Evolutionary conservation across 2,797 vertebrate species (phyloP).

Genomic region (Fratercula arctica): DNA sequence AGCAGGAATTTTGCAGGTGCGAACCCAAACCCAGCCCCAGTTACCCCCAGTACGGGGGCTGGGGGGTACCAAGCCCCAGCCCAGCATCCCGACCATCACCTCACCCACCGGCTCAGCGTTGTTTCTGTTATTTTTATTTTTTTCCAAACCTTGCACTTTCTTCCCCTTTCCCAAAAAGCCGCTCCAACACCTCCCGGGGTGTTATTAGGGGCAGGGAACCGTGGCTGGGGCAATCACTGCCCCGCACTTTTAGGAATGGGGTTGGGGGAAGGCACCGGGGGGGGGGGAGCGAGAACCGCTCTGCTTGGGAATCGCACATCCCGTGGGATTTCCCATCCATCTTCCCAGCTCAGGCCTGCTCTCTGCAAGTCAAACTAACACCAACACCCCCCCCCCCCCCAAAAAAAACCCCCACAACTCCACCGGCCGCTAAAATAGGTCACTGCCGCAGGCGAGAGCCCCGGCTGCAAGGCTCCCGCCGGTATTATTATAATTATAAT

Average conservation of each 20-base stretch:
- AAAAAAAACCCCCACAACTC: too few relatives aligned
- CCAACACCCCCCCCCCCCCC: too few relatives aligned
- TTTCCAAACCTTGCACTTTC: neutral
- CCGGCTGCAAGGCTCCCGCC: too few relatives aligned
- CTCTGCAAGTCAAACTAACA: neutral
- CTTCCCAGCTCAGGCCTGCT: neutral
- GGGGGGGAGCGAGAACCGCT: neutral
- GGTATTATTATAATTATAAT: too few relatives aligned
- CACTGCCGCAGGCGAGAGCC: too few relatives aligned
- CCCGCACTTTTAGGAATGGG: neutral
- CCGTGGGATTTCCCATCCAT: neutral
- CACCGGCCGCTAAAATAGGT: too few relatives aligned
- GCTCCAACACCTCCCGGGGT: neutral
- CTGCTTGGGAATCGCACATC: neutral
- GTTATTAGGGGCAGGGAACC: neutral
- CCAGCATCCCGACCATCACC: neutral
- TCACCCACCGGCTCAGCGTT: fast-evolving
- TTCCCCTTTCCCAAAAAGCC: neutral
- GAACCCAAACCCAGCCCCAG: neutral
- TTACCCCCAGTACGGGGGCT: fast-evolving
- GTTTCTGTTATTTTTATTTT: neutral
- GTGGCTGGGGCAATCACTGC: neutral
- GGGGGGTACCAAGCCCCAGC: neutral
- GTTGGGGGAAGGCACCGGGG: neutral
- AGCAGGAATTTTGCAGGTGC: neutral